A percentile compares a stretch with the other conserved stretches of the same genome.
phyloP scores from a whole-genome alignment of 2,113 vertebrate species.

The Nerophis lumbriciformis region DNA sequence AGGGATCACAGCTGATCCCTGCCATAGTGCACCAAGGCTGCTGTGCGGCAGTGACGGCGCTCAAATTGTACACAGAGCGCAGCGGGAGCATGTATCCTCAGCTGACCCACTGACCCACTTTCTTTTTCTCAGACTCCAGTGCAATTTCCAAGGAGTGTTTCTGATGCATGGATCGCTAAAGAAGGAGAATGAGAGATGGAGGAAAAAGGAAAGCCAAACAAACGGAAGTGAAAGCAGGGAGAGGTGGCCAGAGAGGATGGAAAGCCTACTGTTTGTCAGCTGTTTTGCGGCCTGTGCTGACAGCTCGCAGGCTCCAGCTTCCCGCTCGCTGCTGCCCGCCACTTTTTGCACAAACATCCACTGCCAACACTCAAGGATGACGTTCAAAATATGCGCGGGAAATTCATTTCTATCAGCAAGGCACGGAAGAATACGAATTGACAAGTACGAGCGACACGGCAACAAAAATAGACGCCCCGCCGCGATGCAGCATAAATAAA shows the following conservation, averaged over 20 bases:
- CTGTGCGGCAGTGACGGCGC: conserved; percentile 31
- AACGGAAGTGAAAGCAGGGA: conserved; percentile 35
- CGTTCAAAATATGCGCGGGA: conserved; percentile 34
- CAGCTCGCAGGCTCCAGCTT: conserved; percentile 38
- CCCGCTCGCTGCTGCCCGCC: conserved; percentile 54
- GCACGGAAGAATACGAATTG: not conserved
- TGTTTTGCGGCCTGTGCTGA: conserved; percentile 52
- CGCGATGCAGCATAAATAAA: not conserved
- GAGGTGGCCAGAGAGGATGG: conserved; percentile 11
- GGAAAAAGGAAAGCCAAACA: conserved; percentile 5
- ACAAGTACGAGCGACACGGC: not conserved
- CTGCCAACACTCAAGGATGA: conserved; percentile 25
- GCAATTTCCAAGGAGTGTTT: conserved; percentile 42
- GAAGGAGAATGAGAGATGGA: conserved; percentile 11
- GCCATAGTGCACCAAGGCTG: conserved; percentile 14
- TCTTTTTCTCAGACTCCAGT: conserved; percentile 37
- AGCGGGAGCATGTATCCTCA: conserved; percentile 45
- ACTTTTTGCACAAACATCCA: conserved; percentile 44
- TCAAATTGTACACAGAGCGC: conserved; percentile 46
- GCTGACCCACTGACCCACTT: conserved; percentile 73
- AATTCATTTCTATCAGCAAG: conserved; percentile 18
- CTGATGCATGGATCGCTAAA: conserved; percentile 32
- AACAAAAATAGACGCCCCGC: not conserved
- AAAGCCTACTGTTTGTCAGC: conserved; percentile 37
- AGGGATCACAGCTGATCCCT: conserved; percentile 22